Evolutionary conservation across 2,888 invertebrate species (phyloP).

Genomic region (Cephus spinipes): DNA sequence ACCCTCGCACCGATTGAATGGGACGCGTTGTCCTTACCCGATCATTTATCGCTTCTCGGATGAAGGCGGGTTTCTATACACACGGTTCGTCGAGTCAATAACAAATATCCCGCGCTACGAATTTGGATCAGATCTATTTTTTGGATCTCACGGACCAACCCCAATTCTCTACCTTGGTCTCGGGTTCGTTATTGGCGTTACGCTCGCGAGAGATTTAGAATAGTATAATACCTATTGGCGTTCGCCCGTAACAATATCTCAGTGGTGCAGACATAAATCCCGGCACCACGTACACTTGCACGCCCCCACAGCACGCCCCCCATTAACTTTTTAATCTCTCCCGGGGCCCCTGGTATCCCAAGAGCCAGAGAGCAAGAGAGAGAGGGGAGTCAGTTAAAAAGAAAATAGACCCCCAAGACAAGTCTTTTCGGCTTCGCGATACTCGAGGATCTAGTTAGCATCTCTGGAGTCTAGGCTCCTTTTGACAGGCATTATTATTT

Average conservation of each 20-base stretch:
- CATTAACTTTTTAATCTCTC: conserved; percentile 67
- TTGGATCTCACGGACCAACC: background rate
- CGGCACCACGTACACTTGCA: conserved; percentile 65
- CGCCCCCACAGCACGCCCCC: conserved; percentile 66
- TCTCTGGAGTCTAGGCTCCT: conserved; percentile 37
- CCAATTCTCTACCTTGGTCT: background rate
- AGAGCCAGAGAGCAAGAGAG: conserved; percentile 6
- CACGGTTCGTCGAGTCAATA: background rate
- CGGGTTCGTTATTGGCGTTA: background rate
- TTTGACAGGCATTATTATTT: background rate
- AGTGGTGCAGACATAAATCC: conserved; percentile 66
- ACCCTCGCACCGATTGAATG: background rate
- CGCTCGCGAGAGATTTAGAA: conserved; percentile 55
- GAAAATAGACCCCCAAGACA: background rate
- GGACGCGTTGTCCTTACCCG: background rate
- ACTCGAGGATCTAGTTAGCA: conserved; percentile 45
- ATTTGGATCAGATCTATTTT: background rate
- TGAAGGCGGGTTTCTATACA: conserved; percentile 19
- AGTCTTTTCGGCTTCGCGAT: conserved; percentile 40
- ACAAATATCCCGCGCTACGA: background rate
- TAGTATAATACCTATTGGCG: conserved; percentile 61
- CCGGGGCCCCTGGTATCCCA: conserved; percentile 9
- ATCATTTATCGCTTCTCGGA: conserved; percentile 17
- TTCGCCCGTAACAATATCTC: conserved; percentile 62
- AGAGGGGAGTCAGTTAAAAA: background rate